These are phyloP conservation scores for Cerastis leucographa DNA, from an alignment of 2,888 invertebrate genomes.

Conservation along the genomic window DNA sequence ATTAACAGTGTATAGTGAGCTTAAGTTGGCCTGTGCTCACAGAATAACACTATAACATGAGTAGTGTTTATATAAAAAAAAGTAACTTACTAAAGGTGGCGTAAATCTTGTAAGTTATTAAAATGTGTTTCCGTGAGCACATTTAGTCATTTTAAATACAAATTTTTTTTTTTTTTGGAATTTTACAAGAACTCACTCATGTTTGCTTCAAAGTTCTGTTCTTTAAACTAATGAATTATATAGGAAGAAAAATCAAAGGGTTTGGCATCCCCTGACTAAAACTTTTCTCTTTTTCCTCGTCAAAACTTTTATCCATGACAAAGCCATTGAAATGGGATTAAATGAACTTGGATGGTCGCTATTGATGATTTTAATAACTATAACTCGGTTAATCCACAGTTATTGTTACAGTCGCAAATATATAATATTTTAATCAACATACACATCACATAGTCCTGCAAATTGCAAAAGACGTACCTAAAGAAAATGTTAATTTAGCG, in stretches of 20 bases:
- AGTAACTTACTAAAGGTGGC: slow-evolving; percentile 17
- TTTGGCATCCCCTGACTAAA: not conserved
- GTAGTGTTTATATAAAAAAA: slow-evolving; percentile 61
- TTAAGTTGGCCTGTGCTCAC: slow-evolving; percentile 45
- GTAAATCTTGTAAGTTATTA: slow-evolving; percentile 35
- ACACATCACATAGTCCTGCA: too few species aligned
- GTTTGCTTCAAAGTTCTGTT: not conserved
- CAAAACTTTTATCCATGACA: not conserved
- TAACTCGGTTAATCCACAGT: too few species aligned
- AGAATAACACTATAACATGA: slow-evolving; percentile 51
- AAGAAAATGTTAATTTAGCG: too few species aligned
- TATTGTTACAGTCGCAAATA: too few species aligned
- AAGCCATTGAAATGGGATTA: too few species aligned
- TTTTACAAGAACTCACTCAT: not conserved
- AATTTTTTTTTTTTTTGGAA: not conserved
- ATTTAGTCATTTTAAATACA: slow-evolving; percentile 21
- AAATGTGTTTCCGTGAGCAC: slow-evolving; percentile 29
- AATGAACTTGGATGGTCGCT: too few species aligned
- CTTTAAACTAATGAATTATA: slow-evolving; percentile 13
- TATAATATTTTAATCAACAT: too few species aligned
- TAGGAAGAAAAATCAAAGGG: not conserved
- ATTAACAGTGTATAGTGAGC: slow-evolving; percentile 69
- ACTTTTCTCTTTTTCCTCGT: not conserved
- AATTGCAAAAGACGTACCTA: too few species aligned
- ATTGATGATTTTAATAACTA: too few species aligned